Conservation (phyloP, 2,797 vertebrate genomes). For the Saxicola maurus region DNA sequence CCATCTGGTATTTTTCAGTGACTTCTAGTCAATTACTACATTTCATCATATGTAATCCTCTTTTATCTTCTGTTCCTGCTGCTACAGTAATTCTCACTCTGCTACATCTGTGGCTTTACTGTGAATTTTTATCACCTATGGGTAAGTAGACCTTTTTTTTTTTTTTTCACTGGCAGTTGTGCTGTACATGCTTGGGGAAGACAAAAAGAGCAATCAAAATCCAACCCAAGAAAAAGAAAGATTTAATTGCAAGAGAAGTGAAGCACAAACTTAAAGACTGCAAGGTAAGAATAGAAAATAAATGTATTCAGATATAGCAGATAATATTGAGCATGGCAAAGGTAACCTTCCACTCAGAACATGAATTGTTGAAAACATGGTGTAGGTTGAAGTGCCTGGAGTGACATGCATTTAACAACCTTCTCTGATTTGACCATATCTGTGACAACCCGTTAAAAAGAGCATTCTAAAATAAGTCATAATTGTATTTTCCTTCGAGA, state of each 20-base stretch:
- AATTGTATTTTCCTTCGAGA: neutral
- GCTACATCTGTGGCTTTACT: slow-evolving; percentile 69
- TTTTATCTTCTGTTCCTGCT: slow-evolving; percentile 76
- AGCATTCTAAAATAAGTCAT: neutral
- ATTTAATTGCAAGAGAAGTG: slow-evolving; percentile 37
- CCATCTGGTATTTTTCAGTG: slow-evolving; percentile 75
- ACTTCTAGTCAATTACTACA: slow-evolving; percentile 76
- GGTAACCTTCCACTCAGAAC: neutral
- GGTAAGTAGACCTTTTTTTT: slow-evolving; percentile 18
- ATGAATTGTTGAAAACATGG: neutral
- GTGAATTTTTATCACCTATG: slow-evolving; percentile 72
- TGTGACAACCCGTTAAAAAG: neutral
- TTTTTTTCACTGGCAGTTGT: neutral
- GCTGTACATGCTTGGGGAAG: slow-evolving; percentile 11
- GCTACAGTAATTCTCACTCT: slow-evolving; percentile 71
- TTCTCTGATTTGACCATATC: neutral
- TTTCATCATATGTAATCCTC: slow-evolving; percentile 72
- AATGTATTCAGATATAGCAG: neutral
- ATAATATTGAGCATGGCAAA: neutral
- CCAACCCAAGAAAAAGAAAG: neutral
- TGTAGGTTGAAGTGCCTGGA: neutral
- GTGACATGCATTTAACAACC: neutral
- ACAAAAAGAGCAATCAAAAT: neutral
- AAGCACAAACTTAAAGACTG: slow-evolving; percentile 7
- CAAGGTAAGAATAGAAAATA: slow-evolving; percentile 10